Percentiles rank a stretch among this genome's conserved stretches.
Conservation (phyloP, 2,888 invertebrate species). For the Leptinotarsa haldemani region DNA sequence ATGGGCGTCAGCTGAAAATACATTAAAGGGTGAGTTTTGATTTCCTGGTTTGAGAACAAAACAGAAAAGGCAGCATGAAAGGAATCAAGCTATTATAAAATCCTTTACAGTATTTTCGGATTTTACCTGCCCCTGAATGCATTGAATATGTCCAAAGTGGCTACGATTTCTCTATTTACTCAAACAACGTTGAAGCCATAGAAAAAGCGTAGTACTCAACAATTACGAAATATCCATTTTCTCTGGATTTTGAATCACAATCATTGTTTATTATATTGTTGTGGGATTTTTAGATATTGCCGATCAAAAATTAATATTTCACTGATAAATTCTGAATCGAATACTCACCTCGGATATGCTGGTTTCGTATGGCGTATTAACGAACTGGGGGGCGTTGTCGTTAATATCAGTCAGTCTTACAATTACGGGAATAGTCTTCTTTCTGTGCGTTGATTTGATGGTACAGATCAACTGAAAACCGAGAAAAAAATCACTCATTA, state of each 20-base stretch:
- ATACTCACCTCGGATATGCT: slow-evolving; percentile 84
- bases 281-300: no score
- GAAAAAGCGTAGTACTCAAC: background rate
- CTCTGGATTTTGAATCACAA: background rate
- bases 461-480: slow-evolving; percentile 82
- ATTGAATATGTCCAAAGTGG: background rate
- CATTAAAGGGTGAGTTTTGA: slow-evolving; percentile 22
- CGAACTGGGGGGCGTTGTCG: slow-evolving; percentile 88
- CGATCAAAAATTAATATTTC: no score
- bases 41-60: background rate
- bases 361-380: slow-evolving; percentile 85
- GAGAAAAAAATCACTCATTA: slow-evolving; percentile 13
- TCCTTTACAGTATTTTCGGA: no score
- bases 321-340: no score
- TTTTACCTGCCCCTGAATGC: no score
- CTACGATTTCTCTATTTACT: background rate
- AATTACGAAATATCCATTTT: background rate
- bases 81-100: no score
- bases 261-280: no score
- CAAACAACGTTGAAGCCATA: background rate
- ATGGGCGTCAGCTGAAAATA: slow-evolving; percentile 83
- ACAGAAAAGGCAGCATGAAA: no score
- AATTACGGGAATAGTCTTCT: slow-evolving; percentile 87
- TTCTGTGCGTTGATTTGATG: slow-evolving; percentile 81
- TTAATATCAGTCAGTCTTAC: slow-evolving; percentile 91